phyloP scores from a whole-genome alignment of 2,888 invertebrate species.

The Machimus atricapillus region DNA sequence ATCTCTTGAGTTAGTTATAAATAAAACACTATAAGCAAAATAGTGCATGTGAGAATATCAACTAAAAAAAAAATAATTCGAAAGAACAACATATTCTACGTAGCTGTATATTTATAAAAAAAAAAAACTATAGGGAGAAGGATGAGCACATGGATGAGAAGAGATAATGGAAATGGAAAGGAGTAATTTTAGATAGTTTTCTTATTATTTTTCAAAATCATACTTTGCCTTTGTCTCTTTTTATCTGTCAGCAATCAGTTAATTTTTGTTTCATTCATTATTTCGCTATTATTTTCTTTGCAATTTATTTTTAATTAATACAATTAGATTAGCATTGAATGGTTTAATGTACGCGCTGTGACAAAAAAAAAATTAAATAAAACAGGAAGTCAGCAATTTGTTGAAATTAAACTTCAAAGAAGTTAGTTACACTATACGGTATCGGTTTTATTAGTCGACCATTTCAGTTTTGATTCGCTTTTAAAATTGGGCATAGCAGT shows the following conservation, averaged over 20 bases:
- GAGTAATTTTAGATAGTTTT: neutral
- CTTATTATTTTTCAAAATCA: neutral
- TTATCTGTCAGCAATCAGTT: neutral
- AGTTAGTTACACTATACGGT: constrained; percentile 9
- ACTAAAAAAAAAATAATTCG: neutral
- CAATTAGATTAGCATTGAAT: constrained; percentile 21
- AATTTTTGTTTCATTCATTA: neutral
- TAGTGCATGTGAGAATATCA: neutral
- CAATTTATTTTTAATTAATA: constrained; percentile 1
- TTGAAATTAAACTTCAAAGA: constrained; percentile 15
- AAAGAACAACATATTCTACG: neutral
- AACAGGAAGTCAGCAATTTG: constrained; percentile 22
- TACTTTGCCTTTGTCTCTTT: neutral
- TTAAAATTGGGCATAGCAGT: neutral
- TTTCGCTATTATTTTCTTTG: constrained; percentile 1
- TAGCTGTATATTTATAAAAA: neutral
- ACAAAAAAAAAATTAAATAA: constrained; percentile 35
- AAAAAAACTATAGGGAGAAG: neutral
- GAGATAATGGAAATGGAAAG: neutral
- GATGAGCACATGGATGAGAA: neutral
- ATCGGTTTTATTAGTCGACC: neutral
- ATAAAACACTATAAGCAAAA: neutral
- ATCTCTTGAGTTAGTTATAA: neutral
- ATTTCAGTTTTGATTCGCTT: neutral
- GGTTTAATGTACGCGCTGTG: constrained; percentile 44